A percentile compares a stretch with the other conserved stretches of the same genome.
Evolutionary conservation across 2,797 vertebrate genomes (phyloP).

Genomic region (Gadopsis marmoratus): DNA sequence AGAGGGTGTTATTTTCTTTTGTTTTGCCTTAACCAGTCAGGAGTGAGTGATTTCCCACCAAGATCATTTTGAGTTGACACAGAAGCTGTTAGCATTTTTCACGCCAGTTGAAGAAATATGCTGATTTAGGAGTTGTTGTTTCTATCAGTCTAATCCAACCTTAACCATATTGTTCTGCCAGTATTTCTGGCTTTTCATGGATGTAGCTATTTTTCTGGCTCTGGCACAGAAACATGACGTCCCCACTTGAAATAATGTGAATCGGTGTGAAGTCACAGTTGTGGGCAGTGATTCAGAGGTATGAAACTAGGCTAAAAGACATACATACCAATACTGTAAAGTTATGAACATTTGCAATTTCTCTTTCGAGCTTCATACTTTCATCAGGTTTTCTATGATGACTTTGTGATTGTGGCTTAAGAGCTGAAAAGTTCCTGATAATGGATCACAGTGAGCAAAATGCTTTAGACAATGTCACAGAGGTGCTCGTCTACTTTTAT

Average conservation of each 20-base stretch:
- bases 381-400: background rate
- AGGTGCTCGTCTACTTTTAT: background rate
- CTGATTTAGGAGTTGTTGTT: background rate
- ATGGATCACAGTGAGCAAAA: background rate
- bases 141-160: background rate
- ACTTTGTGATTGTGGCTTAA: background rate
- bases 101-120: background rate
- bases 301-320: background rate
- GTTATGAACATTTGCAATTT: background rate
- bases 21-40: constrained; percentile 16
- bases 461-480: background rate
- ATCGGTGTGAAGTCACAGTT: background rate
- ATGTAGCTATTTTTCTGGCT: background rate
- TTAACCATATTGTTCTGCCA: background rate
- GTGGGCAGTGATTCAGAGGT: background rate
- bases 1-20: background rate
- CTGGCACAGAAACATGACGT: background rate
- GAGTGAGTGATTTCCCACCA: background rate
- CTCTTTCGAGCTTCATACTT: background rate
- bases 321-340: background rate
- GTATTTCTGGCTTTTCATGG: background rate
- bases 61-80: background rate
- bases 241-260: background rate
- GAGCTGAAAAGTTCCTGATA: background rate
- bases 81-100: background rate